A percentile compares a stretch with the other conserved stretches of the same genome.
Evolutionary conservation across 2,113 vertebrate genomes (phyloP).

Genomic region (Miniopterus natalensis): DNA sequence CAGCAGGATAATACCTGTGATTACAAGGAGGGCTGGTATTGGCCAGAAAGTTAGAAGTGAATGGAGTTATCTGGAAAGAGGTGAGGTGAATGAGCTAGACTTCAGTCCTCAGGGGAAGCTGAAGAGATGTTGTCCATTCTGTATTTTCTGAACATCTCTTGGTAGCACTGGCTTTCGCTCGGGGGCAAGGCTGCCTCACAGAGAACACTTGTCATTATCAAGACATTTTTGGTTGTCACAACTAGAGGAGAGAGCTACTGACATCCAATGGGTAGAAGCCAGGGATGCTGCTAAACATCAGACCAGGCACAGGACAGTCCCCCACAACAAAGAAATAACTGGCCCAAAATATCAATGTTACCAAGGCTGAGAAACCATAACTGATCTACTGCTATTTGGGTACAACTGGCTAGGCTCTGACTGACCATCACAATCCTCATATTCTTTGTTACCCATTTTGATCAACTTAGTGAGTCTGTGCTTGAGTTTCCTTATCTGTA

Average conservation of each 20-base stretch:
- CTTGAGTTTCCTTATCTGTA: not conserved
- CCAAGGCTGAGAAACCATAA: not conserved
- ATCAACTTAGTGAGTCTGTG: not conserved
- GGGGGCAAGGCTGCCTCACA: not conserved
- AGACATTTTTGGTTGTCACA: not conserved
- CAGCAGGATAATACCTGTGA: fast-evolving
- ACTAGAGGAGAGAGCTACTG: not conserved
- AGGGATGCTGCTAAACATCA: not conserved
- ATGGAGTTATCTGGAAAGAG: not conserved
- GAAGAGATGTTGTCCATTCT: not conserved
- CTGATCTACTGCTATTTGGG: not conserved
- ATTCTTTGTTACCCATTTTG: not conserved
- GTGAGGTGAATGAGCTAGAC: not conserved
- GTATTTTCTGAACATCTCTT: not conserved
- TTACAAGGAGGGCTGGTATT: not conserved
- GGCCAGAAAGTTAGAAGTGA: not conserved
- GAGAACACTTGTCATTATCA: not conserved
- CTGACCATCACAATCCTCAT: not conserved
- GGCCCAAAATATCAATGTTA: not conserved
- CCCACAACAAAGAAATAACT: not conserved
- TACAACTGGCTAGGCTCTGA: not conserved
- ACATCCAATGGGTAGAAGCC: not conserved
- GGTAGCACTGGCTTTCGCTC: not conserved
- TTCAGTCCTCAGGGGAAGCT: not conserved
- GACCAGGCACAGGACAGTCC: fast-evolving